phyloP scores from a whole-genome alignment of 2,888 invertebrate genomes.

The Hartigia nigra region DNA sequence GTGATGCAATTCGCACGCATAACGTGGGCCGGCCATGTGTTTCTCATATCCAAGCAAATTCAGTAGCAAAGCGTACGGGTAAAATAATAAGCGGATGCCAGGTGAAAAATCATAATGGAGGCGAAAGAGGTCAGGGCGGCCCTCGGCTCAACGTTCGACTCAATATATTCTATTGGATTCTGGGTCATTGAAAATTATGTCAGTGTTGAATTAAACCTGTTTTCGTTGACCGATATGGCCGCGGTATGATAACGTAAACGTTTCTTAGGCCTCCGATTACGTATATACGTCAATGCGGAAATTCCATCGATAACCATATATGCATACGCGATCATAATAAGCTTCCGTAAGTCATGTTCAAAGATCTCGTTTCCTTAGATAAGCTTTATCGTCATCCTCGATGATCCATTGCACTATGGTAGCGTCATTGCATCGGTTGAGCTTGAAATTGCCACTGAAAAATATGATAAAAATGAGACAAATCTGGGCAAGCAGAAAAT shows the following conservation, averaged over 20 bases:
- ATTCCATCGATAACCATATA: neutral
- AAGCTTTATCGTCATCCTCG: no score
- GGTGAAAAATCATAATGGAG: neutral
- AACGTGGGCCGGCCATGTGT: neutral
- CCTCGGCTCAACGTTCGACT: conserved; percentile 7
- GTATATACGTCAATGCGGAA: neutral
- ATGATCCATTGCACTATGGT: neutral
- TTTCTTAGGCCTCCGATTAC: neutral
- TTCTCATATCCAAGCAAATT: neutral
- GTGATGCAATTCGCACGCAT: neutral
- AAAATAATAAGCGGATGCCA: neutral
- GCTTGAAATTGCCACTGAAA: neutral
- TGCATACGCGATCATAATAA: neutral
- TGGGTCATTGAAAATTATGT: conserved; percentile 56
- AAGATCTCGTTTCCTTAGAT: no score
- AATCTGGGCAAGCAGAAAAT: neutral
- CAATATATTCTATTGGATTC: conserved; percentile 50
- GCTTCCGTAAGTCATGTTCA: neutral
- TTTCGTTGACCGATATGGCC: conserved; percentile 29
- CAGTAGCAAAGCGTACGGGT: neutral
- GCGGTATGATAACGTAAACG: neutral
- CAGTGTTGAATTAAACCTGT: conserved; percentile 50
- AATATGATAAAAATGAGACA: no score
- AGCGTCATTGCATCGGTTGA: neutral
- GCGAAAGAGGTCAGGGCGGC: conserved; percentile 8